phyloP scores from a whole-genome alignment of 2,113 vertebrate species.

The Eira barbara region DNA sequence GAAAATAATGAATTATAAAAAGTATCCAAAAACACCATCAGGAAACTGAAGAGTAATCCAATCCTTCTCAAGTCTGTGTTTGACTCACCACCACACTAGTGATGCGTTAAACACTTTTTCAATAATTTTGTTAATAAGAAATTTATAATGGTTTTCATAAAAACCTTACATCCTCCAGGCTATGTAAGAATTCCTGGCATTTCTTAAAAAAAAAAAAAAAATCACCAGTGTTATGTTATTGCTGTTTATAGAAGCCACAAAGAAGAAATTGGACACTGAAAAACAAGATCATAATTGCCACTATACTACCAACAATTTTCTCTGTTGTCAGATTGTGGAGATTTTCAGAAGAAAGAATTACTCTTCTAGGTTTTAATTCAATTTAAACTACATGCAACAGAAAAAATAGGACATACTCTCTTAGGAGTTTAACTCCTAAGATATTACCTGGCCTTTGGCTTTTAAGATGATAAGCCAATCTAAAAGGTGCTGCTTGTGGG shows the following conservation, averaged over 20 bases:
- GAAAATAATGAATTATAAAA: background rate
- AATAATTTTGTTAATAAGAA: background rate
- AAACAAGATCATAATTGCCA: background rate
- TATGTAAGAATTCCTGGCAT: background rate
- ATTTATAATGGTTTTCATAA: background rate
- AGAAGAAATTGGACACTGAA: background rate
- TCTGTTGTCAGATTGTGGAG: background rate
- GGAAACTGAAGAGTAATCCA: background rate
- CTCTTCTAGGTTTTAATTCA: constrained; percentile 26
- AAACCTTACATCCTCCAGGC: background rate
- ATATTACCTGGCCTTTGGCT: background rate
- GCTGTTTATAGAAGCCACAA: background rate
- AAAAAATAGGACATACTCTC: background rate
- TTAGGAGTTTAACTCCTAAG: background rate
- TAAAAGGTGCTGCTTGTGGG: background rate
- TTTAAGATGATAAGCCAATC: constrained; percentile 20
- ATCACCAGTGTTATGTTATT: background rate
- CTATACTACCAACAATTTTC: background rate
- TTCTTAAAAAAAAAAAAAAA: background rate
- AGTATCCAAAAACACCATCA: background rate
- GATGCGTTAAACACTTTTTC: background rate
- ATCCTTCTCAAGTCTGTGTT: background rate
- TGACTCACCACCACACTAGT: background rate
- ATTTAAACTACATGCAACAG: background rate
- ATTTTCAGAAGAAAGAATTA: background rate